phyloP scores from a whole-genome alignment of 1,140 invertebrate species.

The Anastrepha ludens region DNA sequence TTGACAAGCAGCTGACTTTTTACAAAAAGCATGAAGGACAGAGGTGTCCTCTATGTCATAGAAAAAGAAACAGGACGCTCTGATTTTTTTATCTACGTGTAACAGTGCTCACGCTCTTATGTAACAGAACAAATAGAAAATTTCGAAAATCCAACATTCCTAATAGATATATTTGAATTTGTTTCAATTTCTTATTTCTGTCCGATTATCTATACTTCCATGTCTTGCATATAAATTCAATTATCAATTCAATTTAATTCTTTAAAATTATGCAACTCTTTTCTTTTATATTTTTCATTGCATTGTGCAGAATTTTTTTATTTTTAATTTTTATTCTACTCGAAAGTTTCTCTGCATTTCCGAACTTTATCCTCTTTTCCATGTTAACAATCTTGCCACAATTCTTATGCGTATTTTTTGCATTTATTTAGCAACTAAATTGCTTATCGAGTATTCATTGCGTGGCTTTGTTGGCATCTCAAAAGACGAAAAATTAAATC shows the following conservation, averaged over 20 bases:
- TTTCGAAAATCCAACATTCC: too few species aligned
- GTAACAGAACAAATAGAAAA: too few species aligned
- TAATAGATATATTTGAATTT: too few species aligned
- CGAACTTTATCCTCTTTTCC: slow-evolving; percentile 3
- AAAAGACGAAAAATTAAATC: slow-evolving; percentile 9
- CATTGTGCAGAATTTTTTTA: background rate
- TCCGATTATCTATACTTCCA: too few species aligned
- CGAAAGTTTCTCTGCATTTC: slow-evolving; percentile 10
- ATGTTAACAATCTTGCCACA: slow-evolving; percentile 34
- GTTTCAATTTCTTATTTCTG: too few species aligned
- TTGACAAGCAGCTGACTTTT: too few species aligned
- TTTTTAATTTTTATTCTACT: background rate
- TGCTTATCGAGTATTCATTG: slow-evolving; percentile 45
- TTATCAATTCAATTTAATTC: background rate
- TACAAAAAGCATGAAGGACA: too few species aligned
- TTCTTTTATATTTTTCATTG: background rate
- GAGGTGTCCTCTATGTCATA: too few species aligned
- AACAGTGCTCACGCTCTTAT: too few species aligned
- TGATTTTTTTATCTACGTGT: too few species aligned
- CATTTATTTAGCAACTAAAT: slow-evolving; percentile 45
- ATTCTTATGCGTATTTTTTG: background rate
- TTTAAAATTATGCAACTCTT: background rate
- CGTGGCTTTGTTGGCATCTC: slow-evolving; percentile 33
- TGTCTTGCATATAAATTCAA: too few species aligned
- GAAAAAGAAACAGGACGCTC: too few species aligned